Conservation (phyloP, 1,140 invertebrate genomes). For the Mactra quadrangularis region DNA sequence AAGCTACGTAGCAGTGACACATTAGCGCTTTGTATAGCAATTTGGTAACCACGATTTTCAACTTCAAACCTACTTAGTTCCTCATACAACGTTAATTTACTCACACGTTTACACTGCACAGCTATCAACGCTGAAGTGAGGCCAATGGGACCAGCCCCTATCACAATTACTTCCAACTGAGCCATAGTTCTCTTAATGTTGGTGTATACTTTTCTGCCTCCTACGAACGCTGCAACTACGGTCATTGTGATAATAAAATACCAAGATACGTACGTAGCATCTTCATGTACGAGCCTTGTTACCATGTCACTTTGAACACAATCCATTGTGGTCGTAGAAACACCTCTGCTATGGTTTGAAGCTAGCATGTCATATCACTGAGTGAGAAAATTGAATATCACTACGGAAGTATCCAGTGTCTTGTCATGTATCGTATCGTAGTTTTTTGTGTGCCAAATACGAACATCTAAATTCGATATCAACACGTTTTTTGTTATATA, state of each 20-base stretch:
- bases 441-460: no score
- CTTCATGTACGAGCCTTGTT: slow-evolving; percentile 6
- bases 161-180: slow-evolving; percentile 69
- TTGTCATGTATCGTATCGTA: no score
- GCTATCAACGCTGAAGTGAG: slow-evolving; percentile 72
- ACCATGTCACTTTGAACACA: slow-evolving; percentile 28
- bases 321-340: background rate
- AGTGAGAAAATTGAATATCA: no score
- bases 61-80: slow-evolving; percentile 68
- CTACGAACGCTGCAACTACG: slow-evolving; percentile 71
- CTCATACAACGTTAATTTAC: slow-evolving; percentile 73
- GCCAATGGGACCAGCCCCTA: slow-evolving; percentile 78
- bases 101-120: slow-evolving; percentile 69
- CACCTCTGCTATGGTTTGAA: no score
- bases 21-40: slow-evolving; percentile 75
- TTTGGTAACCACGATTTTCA: slow-evolving; percentile 73
- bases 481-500: no score
- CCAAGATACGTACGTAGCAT: slow-evolving; percentile 40
- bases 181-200: slow-evolving; percentile 65
- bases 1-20: slow-evolving; percentile 70
- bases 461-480: no score
- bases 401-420: no score
- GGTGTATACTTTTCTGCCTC: slow-evolving; percentile 68
- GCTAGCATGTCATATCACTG: no score
- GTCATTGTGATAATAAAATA: slow-evolving; percentile 71